These are phyloP conservation scores for Cynopterus brachyotis DNA, from an alignment of 2,113 vertebrate species.

Conservation along the genomic window DNA sequence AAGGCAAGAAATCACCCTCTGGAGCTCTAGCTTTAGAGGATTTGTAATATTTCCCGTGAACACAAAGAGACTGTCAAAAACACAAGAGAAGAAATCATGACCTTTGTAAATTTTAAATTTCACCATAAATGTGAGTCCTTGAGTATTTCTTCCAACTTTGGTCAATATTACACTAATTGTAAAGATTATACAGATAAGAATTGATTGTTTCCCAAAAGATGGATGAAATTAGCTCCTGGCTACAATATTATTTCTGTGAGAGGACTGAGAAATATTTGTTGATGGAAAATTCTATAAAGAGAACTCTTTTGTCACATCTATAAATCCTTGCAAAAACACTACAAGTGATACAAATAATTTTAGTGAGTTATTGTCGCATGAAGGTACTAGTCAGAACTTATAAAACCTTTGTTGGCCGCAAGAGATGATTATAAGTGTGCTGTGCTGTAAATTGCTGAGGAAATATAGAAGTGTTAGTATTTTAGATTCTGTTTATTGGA, in stretches of 20 bases:
- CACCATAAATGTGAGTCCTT: neutral
- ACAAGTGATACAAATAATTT: conserved; percentile 18
- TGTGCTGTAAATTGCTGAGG: conserved; percentile 32
- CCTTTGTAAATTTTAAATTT: conserved; percentile 21
- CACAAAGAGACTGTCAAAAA: neutral
- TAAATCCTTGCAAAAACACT: conserved; percentile 45
- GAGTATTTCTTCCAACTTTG: conserved; percentile 4
- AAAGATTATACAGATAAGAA: neutral
- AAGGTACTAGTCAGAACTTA: conserved; percentile 39
- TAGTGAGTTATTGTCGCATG: neutral
- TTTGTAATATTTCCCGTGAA: neutral
- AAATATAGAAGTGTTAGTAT: conserved; percentile 44
- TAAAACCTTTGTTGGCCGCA: neutral
- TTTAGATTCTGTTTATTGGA: conserved; percentile 42
- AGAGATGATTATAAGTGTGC: conserved; percentile 33
- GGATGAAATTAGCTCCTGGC: neutral
- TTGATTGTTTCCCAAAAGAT: conserved; percentile 4
- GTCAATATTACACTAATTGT: neutral
- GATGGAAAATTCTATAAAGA: conserved; percentile 22
- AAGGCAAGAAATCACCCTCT: neutral
- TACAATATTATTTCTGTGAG: neutral
- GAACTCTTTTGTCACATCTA: neutral
- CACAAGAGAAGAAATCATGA: neutral
- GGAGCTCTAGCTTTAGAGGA: neutral
- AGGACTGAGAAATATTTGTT: neutral